Conservation (phyloP, 2,888 invertebrate genomes). For the Lochmaea capreae region DNA sequence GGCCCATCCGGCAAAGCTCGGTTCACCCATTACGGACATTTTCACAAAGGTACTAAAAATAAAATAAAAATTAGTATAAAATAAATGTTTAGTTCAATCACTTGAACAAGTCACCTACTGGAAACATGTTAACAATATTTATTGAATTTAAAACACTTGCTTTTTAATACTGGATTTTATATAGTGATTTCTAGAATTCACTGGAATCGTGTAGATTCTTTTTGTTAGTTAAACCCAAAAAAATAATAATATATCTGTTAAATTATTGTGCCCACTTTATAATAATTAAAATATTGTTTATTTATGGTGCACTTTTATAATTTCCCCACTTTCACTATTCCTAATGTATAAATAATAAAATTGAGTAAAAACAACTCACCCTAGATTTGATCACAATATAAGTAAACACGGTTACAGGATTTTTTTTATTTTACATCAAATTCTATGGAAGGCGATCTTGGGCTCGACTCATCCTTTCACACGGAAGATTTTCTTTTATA, state of each 20-base stretch:
- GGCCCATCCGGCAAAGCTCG: slow-evolving; percentile 66
- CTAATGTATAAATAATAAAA: background rate
- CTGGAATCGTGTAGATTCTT: no score
- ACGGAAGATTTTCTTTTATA: slow-evolving; percentile 44
- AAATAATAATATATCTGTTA: no score
- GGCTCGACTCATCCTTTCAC: slow-evolving; percentile 45
- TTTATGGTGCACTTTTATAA: no score
- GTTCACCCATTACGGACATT: slow-evolving; percentile 67
- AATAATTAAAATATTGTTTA: background rate
- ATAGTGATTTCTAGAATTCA: no score
- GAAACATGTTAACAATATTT: no score
- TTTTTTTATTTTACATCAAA: slow-evolving; percentile 34
- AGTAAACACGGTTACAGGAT: slow-evolving; percentile 39
- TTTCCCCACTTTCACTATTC: background rate
- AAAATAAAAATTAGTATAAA: background rate
- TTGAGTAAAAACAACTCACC: slow-evolving; percentile 28
- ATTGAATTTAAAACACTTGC: no score
- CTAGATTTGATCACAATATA: slow-evolving; percentile 20
- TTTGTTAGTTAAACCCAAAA: no score
- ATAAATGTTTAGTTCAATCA: background rate
- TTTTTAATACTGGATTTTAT: no score
- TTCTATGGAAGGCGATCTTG: slow-evolving; percentile 45
- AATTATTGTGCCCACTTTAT: background rate
- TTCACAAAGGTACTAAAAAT: slow-evolving; percentile 40
- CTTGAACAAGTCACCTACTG: background rate